Base-by-base conservation (phyloP, 2,888 invertebrate species). In the Halictus quadricinctus region DNA sequence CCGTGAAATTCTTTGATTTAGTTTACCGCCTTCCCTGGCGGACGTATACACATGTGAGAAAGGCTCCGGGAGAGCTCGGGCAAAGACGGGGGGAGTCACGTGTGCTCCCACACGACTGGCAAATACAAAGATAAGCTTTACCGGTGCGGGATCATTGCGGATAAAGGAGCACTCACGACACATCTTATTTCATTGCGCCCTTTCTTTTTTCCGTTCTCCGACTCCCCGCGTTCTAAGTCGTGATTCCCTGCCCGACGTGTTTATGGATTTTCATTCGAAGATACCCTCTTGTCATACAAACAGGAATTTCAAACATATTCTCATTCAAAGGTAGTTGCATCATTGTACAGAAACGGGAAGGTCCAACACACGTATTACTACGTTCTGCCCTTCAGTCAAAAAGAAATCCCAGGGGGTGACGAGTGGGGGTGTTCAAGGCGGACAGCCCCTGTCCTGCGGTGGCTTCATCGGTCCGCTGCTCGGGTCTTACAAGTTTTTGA, bases 1-100 rank as follows among this genome's bases (percentile, higher is more conserved):
- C 89, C 90, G 88, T 80, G 89, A 88, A 85, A 90, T 91, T 92
- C 91, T 90, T 90, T 91, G 90, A 92, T 92, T 90, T 91, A 87
- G 89, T 91, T 92, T 90, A 88, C 81, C 87, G 72, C 80, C 79
- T 66, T 46, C 70, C 81, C 60, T 73, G 79, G 80, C 60, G 43
- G 15, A 48, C 72, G 72, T 48, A 72, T 74, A 76, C 78, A 86
- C 79, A 36, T 25, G 41, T 46, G 15, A 64, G 64, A 29, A 64
- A 60, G 13, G 36, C 29, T 29, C 29, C 29, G 29, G 54, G 66
- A 66, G 36, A 18, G 10, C 2, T 8, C 2, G 8, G 18, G 15
- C 36, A 15, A 66, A 18, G 29, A 29, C 29, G 3, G 15, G 2
- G n/a, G 48, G 64, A 76, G 72, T 25, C 80, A 77, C 76, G 76